Base-by-base conservation (phyloP, 2,113 vertebrate genomes). In the Pedionomus torquatus region DNA sequence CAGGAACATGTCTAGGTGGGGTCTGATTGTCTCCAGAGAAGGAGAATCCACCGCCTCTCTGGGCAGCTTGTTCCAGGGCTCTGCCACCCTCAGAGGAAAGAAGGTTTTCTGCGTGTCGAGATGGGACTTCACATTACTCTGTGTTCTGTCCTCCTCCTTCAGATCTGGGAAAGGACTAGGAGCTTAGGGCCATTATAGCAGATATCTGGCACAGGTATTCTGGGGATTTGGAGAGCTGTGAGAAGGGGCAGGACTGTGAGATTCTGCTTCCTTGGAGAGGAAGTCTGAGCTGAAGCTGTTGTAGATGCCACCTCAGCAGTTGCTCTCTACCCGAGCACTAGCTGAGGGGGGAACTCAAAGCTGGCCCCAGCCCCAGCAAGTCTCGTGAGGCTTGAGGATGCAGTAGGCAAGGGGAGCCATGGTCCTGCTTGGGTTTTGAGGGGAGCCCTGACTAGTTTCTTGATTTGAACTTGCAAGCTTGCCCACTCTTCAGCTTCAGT, bases 261-360 rank as follows among this genome's bases (percentile, higher is more conserved):
- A 46, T 18, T 3, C 26, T 57, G 13, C n/a, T 48, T 35, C 18
- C 30, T 43, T 63, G 26, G 31, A 46, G 49, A 70, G 26, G 24
- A 11, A 30, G 28, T 55, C 78, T 33, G 46, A 66, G 46, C 58
- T 77, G 86, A 71, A 51, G 46, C 2, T 49, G 14, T 48, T 83
- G n/a, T 18, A n/a, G 7, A 1, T 26, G 16, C 30, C 41, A n/a
- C 10, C n/a, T 81, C 64, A 30, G 28, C 30, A 20, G 17, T 68
- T 30, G 33, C 12, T n/a, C 33, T n/a, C 48, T 78, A n/a, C 41
- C 13, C 37, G 41, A 18, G n/a, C 37, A 37, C 24, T 14, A 69
- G 23, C n/a, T 3, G 0, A 4, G 24, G 19, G 24, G 5, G 8
- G 13, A 61, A 10, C 31, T 49, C 4, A 37, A n/a, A 54, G 20